Conservation (phyloP, 2,797 vertebrate genomes). For the Prionace glauca region DNA sequence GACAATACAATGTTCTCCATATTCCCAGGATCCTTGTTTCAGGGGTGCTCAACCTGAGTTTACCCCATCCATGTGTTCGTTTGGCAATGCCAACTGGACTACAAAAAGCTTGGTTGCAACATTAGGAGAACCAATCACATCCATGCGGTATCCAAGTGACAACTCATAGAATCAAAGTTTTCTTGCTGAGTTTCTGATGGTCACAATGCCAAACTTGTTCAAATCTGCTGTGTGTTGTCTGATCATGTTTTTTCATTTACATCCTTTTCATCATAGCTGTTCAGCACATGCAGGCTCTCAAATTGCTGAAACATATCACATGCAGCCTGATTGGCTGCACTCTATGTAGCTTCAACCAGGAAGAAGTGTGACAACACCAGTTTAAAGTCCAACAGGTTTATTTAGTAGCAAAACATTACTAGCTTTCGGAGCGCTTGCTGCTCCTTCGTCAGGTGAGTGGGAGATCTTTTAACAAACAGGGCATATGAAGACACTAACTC, state of each 20-base stretch:
- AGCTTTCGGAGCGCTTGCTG: too few species aligned
- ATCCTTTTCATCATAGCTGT: not conserved
- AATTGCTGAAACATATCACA: not conserved
- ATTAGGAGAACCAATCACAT: not conserved
- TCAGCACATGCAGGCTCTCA: not conserved
- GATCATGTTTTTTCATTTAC: not conserved
- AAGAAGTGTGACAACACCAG: too few species aligned
- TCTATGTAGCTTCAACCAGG: not conserved
- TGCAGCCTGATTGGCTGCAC: not conserved
- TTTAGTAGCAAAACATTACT: too few species aligned
- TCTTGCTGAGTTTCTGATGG: too few species aligned
- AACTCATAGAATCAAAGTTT: not conserved
- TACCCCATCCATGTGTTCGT: not conserved
- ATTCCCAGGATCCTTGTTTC: not conserved
- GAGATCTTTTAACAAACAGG: too few species aligned
- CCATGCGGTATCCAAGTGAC: not conserved
- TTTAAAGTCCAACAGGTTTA: too few species aligned
- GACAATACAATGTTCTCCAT: not conserved
- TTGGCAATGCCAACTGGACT: not conserved
- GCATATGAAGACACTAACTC: too few species aligned
- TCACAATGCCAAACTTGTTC: not conserved
- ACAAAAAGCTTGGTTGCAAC: not conserved
- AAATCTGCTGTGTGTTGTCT: not conserved
- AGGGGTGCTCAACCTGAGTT: not conserved
- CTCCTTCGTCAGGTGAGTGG: too few species aligned